Conservation (phyloP, 2,888 invertebrate species). For the Podotricha telesiphe region DNA sequence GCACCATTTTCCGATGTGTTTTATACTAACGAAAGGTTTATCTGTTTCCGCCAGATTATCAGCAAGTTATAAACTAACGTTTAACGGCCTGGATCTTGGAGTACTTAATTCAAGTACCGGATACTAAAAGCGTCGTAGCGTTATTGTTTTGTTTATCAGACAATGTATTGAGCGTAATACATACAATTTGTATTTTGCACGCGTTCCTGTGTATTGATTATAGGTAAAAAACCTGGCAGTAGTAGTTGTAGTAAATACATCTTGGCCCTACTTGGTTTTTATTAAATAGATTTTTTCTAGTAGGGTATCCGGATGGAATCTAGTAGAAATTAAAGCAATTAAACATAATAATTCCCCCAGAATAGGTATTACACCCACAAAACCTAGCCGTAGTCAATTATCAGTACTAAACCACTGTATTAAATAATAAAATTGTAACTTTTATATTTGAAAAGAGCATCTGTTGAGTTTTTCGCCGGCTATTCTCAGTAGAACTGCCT, state of each 20-base stretch:
- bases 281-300: neutral
- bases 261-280: neutral
- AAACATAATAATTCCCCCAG: too few relatives aligned
- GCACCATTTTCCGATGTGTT: constrained; percentile 46
- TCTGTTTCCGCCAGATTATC: constrained; percentile 62
- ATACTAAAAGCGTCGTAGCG: constrained; percentile 30
- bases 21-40: constrained; percentile 53
- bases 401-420: too few relatives aligned
- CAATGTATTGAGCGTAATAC: constrained; percentile 20
- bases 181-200: constrained; percentile 26
- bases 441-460: too few relatives aligned
- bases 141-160: constrained; percentile 38
- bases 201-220: constrained; percentile 17
- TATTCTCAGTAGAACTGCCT: too few relatives aligned
- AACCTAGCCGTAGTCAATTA: too few relatives aligned
- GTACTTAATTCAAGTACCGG: constrained; percentile 41
- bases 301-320: too few relatives aligned
- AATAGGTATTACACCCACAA: too few relatives aligned
- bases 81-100: constrained; percentile 45
- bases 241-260: neutral
- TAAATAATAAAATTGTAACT: too few relatives aligned
- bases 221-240: constrained; percentile 13
- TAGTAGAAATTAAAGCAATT: too few relatives aligned
- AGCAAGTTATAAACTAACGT: constrained; percentile 51
- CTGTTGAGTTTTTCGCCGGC: too few relatives aligned